Evolutionary conservation across 2,888 invertebrate genomes (phyloP), one percentile per base, ranked within the genome.

Genomic region (Quadroppia sp.): DNA sequence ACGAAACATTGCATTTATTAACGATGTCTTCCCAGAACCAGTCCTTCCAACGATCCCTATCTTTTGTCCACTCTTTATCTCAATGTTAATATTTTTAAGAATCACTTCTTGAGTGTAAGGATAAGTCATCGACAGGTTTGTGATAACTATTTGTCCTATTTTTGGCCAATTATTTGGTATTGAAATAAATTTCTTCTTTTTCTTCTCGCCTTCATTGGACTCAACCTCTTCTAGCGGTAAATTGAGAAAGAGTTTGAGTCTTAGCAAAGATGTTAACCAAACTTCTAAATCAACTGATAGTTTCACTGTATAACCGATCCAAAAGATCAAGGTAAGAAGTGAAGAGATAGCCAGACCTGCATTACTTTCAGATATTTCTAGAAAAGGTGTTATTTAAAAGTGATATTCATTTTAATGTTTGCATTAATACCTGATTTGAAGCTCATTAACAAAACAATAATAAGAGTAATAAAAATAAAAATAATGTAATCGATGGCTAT

Each of bases 81-180:
- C 82, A 92, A 92, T 61, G 87, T 87, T n/a, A 77, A 96, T 85
- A 77, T 89, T 89, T 70, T 88, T 89, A 76, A 96, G 86, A 64
- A 94, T 93, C 74, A 94, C n/a, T 42, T 71, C 17, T n/a, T 81
- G 78, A 48, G 78, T 80, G 17, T 77, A 74, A 0, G 45, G 25
- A 45, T 75, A 28, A 40, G 25, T 72, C 28, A 67, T 17, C 40
- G 73, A 76, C 3, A 82, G 82, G 71, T 79, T 75, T 11, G 78
- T 73, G 71, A 82, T 82, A 69, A 71, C 76, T n/a, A 83, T 75
- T 1, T 78, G 78, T 2, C 82, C 83, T 67, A 80, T 79, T 42
- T 78, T 78, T 20, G 82, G 82, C 82, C 83, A 82, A 71, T 56
- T 13, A 1, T 32, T 23, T 1, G 73, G 73, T 28, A 40, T 42